Conservation (phyloP, 2,888 invertebrate species). For the Beris morrisii region DNA sequence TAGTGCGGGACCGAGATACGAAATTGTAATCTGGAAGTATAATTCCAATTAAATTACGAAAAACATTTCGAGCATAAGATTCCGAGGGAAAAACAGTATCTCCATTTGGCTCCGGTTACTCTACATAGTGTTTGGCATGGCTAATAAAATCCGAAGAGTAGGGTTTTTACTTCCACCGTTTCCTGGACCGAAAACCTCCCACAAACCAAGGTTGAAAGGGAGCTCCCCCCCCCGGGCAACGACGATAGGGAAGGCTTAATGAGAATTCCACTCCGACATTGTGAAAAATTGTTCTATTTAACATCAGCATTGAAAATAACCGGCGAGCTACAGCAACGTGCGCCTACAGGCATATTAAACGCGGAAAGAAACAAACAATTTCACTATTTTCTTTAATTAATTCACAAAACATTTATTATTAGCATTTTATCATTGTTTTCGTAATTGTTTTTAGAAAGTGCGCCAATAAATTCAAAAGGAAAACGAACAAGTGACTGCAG, state of each 20-base stretch:
- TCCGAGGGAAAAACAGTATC: neutral
- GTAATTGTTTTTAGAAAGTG: too few species aligned
- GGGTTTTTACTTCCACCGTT: neutral
- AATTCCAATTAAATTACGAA: slow-evolving; percentile 29
- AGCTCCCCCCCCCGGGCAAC: neutral
- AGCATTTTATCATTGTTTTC: neutral
- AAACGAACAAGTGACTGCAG: too few species aligned
- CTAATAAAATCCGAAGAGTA: neutral
- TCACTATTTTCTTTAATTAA: slow-evolving; percentile 17
- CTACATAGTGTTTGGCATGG: neutral
- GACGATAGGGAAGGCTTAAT: slow-evolving; percentile 19
- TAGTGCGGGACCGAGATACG: too few species aligned
- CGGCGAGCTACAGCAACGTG: neutral
- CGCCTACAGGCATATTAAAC: neutral
- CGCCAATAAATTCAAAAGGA: too few species aligned
- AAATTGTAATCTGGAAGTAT: slow-evolving; percentile 10
- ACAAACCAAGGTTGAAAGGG: too few species aligned
- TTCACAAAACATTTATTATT: slow-evolving; percentile 16
- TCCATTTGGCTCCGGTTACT: neutral
- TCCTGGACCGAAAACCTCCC: too few species aligned
- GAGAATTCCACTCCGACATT: slow-evolving; percentile 23
- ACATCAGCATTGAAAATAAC: slow-evolving; percentile 2
- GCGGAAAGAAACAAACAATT: neutral
- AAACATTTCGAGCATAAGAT: slow-evolving; percentile 23
- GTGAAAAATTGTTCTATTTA: slow-evolving; percentile 18